Evolutionary conservation across 2,113 vertebrate genomes (phyloP), one percentile per base, ranked within the genome.

Genomic region (Anhinga rufa): DNA sequence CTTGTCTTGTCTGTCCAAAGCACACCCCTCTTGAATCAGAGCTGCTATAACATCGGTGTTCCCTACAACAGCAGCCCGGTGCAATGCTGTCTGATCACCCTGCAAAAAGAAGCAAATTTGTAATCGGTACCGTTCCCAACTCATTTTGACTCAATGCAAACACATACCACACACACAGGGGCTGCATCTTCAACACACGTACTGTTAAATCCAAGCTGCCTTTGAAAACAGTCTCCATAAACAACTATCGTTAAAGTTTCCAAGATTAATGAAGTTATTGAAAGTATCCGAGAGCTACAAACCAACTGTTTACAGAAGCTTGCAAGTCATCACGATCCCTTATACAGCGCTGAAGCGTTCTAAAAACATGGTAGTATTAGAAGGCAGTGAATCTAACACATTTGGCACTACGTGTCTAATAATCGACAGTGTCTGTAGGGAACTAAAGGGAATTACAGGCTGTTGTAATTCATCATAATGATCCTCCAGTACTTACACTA

Each of bases 1-100:
- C 99, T 99, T 99, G 98, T 99, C 99, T 96, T 99, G 99, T 57
- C 99, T 98, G 97, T 99, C 99, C 98, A 99, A 97, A 79, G 99
- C 98, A 92, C 99, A 99, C 3, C 99, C 99, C 97, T 99, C 99
- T 89, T 99, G 99, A 94, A 99, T 98, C 77, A 99, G 98, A 29
- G 98, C 97, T 4, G 98, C 95, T 86, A 99, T 98, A 88, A 99
- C 74, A 29, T 99, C 99, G 0, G 97, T 97, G 97, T 99, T 99
- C 82, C 99, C 99, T 97, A 99, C 98, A 75, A 99, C 98, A 5
- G 99, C 98, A 55, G 99, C 99, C 65, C 99, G 98, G 80, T 99
- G 99, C 86, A 99, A 69, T 3, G 99, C 99, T 6, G 99, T 99
- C 98, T 99, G 99, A 79, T 99, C 98, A 28, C 99, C 98, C 99